Percentiles rank a stretch among this genome's conserved stretches.
These are phyloP conservation scores for Eupithecia tripunctaria DNA, from an alignment of 2,888 invertebrate genomes.

Conservation along the genomic window DNA sequence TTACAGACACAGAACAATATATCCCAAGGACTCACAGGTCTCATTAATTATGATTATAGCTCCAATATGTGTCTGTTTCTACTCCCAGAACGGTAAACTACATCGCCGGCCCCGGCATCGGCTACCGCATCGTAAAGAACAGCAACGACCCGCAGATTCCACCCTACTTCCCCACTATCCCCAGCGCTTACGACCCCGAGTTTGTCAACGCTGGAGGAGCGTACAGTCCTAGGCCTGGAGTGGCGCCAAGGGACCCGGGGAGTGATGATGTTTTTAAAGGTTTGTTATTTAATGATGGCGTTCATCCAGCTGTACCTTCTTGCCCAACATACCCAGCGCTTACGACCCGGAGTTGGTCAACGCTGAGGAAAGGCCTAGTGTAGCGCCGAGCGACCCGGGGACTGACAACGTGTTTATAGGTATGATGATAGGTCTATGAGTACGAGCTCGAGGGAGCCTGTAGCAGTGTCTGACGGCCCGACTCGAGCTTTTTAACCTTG, in stretches of 20 bases:
- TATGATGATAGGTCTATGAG: constrained; percentile 51
- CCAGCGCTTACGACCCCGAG: constrained; percentile 82
- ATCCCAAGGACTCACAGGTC: too few species aligned
- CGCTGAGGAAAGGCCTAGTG: too few species aligned
- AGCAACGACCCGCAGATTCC: constrained; percentile 88
- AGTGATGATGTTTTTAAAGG: constrained; percentile 77
- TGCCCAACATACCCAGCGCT: constrained; percentile 84
- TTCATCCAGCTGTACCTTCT: constrained; percentile 78
- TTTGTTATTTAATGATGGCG: constrained; percentile 45
- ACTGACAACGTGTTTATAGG: constrained; percentile 77
- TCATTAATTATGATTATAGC: background rate
- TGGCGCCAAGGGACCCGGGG: constrained; percentile 58
- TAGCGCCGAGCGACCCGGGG: too few species aligned
- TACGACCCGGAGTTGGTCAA: background rate
- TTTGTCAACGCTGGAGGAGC: constrained; percentile 69
- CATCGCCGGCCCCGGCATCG: constrained; percentile 91
- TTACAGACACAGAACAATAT: too few species aligned
- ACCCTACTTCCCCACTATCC: constrained; percentile 84
- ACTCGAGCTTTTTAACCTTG: background rate
- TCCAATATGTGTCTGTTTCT: background rate
- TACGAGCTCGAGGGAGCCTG: background rate
- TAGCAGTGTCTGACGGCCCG: background rate
- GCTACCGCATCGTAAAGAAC: constrained; percentile 89
- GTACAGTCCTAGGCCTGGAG: constrained; percentile 45
- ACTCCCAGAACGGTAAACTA: constrained; percentile 87